Base-by-base conservation (phyloP, 2,797 vertebrate species). In the Phyllotis vaccarum region DNA sequence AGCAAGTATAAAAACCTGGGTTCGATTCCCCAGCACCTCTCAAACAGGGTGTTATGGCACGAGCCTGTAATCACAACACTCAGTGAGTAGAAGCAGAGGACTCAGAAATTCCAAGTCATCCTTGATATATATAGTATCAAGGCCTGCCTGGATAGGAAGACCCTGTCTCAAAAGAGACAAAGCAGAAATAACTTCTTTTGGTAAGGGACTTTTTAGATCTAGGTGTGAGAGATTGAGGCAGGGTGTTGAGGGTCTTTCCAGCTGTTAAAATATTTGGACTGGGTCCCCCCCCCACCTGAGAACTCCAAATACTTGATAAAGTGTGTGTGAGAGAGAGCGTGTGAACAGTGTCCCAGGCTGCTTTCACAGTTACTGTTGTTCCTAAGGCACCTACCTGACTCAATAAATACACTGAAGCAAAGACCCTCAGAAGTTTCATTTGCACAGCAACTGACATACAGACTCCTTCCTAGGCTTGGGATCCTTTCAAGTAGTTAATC, bases 351-450 rank as follows among this genome's bases (percentile, higher is more conserved):
- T n/a, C n/a, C n/a, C n/a, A n/a, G n/a, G n/a, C n/a, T n/a, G n/a
- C n/a, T n/a, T n/a, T n/a, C n/a, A 49, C 5, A 52, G 70, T 75
- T 93, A n/a, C 27, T 43, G 52, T 92, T 90, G 52, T 92, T 90
- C 79, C 86, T 75, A 81, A 81, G 34, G 14, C 37, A 89, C 43
- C 82, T 43, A 86, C 54, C 43, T 78, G 68, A 93, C 56, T 81
- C 83, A 82, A 89, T 78, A 92, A 93, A 79, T 24, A 89, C 37
- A 74, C 17, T 27, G 54, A 91, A 64, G 43, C 40, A 81, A 29
- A 34, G 79, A 76, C 29, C 34, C 43, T 90, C 46, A 14, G 49
- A 86, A 83, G 31, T 12, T 52, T 86, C 62, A 68, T 95, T 93
- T 80, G 58, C 21, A 80, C 19, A 72, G 22, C 66, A 40, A 74